These are phyloP conservation scores for Sebastes diploproa DNA, from an alignment of 2,797 vertebrate genomes.

Conservation along the genomic window DNA sequence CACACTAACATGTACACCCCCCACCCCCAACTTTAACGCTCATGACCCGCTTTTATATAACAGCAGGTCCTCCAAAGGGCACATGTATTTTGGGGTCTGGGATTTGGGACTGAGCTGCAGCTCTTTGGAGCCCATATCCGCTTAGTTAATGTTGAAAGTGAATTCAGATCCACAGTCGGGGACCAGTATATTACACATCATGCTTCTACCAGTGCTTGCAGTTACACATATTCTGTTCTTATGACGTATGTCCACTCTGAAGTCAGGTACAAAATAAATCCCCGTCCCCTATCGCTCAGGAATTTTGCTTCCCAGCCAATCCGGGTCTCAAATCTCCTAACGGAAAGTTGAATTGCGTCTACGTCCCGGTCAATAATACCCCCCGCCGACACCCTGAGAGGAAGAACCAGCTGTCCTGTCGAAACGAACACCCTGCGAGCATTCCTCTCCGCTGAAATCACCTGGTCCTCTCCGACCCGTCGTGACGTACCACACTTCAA, in stretches of 20 bases:
- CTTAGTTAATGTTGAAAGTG: not conserved
- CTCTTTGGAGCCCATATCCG: conserved; percentile 1
- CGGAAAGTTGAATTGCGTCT: conserved; percentile 70
- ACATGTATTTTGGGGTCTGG: conserved; percentile 74
- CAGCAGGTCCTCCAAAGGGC: conserved; percentile 71
- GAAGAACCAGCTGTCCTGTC: conserved; percentile 68
- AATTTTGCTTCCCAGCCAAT: conserved; percentile 34
- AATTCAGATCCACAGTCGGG: not conserved
- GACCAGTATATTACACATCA: fast-evolving
- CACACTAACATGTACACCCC: not conserved
- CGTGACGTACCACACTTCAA: not conserved
- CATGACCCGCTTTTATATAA: conserved; percentile 37
- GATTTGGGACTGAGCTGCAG: conserved; percentile 43
- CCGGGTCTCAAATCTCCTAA: conserved; percentile 46
- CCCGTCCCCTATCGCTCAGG: conserved; percentile 7
- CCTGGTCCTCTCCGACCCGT: conserved; percentile 32
- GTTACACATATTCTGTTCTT: not conserved
- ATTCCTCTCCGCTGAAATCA: conserved; percentile 71
- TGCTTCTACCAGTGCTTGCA: not conserved
- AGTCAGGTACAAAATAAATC: conserved; percentile 37
- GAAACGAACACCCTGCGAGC: conserved; percentile 48
- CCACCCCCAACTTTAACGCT: not conserved
- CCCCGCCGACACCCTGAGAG: conserved; percentile 7
- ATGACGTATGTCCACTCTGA: conserved; percentile 13
- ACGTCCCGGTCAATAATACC: conserved; percentile 47